These are phyloP conservation scores for Lithosia quadra DNA, from an alignment of 2,888 invertebrate species.

Conservation along the genomic window DNA sequence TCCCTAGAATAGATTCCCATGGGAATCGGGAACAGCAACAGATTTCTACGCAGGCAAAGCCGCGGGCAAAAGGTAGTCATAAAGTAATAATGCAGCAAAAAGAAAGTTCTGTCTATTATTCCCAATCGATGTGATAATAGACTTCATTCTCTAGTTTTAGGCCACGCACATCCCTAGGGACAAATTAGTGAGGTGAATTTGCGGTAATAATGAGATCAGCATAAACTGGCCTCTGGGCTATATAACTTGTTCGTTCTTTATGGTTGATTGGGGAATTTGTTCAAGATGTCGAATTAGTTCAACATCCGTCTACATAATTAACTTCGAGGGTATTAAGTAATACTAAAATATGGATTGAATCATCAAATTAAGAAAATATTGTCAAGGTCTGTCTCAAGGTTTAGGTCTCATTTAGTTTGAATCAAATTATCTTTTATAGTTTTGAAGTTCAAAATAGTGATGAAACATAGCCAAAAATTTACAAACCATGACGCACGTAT, in stretches of 20 bases:
- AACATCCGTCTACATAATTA: not conserved
- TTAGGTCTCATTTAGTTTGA: not conserved
- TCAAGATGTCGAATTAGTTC: not conserved
- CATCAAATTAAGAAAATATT: not conserved
- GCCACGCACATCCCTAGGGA: slow-evolving; percentile 19
- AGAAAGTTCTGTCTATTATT: not conserved
- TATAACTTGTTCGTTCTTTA: not conserved
- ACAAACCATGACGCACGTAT: no score
- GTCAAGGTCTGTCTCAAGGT: not conserved
- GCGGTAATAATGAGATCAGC: slow-evolving; percentile 13
- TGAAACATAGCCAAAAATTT: no score
- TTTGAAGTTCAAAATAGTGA: no score
- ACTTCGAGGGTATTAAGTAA: not conserved
- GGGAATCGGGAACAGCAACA: no score
- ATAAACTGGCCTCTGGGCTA: slow-evolving; percentile 11
- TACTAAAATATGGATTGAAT: not conserved
- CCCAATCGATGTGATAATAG: not conserved
- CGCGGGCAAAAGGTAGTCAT: no score
- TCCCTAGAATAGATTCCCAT: no score
- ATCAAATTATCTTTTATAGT: no score
- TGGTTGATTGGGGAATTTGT: not conserved
- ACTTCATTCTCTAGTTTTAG: not conserved
- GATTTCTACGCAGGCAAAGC: no score
- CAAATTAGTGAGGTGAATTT: slow-evolving; percentile 20
- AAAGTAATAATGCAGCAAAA: not conserved